phyloP scores from a whole-genome alignment of 1,140 invertebrate genomes.

The Antheraea mylitta region DNA sequence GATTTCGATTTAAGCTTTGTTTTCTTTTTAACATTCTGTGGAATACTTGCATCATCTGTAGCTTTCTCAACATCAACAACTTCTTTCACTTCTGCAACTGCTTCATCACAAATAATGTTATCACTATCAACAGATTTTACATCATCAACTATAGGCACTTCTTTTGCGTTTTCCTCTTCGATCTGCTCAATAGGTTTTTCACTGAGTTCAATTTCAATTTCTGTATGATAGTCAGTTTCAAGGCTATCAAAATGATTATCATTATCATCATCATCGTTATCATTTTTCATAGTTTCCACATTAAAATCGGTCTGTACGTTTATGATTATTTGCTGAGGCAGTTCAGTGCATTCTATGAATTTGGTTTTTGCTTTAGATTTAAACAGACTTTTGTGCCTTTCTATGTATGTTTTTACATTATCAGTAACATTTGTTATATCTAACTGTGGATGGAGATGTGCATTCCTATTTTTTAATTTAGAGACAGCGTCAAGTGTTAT shows the following conservation, averaged over 20 bases:
- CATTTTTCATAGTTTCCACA: not conserved
- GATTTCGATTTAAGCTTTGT: not conserved
- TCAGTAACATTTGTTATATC: not conserved
- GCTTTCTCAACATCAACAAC: not conserved
- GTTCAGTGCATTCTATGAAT: not conserved
- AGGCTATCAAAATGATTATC: not conserved
- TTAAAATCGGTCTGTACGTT: not conserved
- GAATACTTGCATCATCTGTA: not conserved
- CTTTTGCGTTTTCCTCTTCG: not conserved
- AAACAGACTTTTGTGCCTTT: not conserved
- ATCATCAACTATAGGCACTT: not conserved
- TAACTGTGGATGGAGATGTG: not conserved
- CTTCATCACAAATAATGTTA: not conserved
- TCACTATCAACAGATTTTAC: not conserved
- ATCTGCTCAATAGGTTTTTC: not conserved
- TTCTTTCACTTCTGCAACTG: constrained; percentile 5
- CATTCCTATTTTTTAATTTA: not conserved
- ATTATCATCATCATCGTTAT: not conserved
- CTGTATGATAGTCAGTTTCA: not conserved
- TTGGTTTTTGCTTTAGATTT: not conserved
- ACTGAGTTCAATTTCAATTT: not conserved
- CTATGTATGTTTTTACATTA: not conserved
- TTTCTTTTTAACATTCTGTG: constrained; percentile 5
- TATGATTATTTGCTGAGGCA: not conserved
- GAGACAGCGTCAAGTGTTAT: not conserved